A percentile compares a stretch with the other conserved stretches of the same genome.
Evolutionary conservation across 1,140 invertebrate genomes (phyloP).

Genomic region (Heliconius hewitsoni): DNA sequence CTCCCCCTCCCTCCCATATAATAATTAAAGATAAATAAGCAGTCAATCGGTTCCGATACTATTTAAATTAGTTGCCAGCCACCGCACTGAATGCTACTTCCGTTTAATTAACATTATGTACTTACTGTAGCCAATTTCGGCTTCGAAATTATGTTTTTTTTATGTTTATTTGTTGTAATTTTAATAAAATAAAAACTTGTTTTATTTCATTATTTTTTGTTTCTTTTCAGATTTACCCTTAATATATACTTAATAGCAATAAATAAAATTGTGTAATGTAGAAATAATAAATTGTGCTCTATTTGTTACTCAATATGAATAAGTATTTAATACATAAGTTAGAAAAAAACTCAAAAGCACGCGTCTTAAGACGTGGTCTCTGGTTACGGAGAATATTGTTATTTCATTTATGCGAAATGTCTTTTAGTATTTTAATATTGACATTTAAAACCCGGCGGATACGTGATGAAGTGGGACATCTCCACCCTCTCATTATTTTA

Average conservation of each 20-base stretch:
- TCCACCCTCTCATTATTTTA: neutral
- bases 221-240: too few species aligned
- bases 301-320: too few species aligned
- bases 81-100: constrained; percentile 21
- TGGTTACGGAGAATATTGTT: too few species aligned
- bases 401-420: too few species aligned
- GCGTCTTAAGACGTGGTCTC: too few species aligned
- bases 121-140: constrained; percentile 10
- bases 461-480: neutral
- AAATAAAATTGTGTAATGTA: too few species aligned
- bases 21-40: constrained; percentile 26
- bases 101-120: constrained; percentile 34
- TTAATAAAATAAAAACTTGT: too few species aligned
- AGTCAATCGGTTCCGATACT: constrained; percentile 17
- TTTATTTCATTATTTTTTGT: too few species aligned
- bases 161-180: neutral
- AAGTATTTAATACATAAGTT: too few species aligned
- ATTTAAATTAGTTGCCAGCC: constrained; percentile 30
- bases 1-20: neutral
- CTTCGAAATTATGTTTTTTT: neutral
- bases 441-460: neutral
- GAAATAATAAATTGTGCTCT: too few species aligned
- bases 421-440: neutral
- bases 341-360: too few species aligned
- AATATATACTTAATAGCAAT: too few species aligned